A percentile compares a stretch with the other conserved stretches of the same genome.
These are phyloP conservation scores for Merluccius polli DNA, from an alignment of 2,797 vertebrate genomes.

Conservation along the genomic window DNA sequence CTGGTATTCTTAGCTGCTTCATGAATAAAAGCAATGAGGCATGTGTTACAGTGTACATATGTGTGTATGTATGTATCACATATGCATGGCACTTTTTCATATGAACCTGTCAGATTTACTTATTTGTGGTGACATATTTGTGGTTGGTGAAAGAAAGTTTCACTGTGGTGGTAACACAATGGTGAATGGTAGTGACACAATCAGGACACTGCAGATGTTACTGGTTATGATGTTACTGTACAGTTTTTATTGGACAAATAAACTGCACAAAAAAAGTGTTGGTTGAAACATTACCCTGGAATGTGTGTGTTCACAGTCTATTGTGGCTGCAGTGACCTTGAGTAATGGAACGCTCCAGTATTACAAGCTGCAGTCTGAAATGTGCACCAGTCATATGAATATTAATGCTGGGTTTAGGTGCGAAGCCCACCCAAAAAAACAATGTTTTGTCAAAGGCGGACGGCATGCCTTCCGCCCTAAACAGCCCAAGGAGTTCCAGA, in stretches of 20 bases:
- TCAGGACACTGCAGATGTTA: too few species aligned
- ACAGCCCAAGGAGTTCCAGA: conserved; percentile 13
- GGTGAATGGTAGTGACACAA: too few species aligned
- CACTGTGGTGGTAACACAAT: too few species aligned
- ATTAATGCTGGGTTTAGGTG: conserved; percentile 49
- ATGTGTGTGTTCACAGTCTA: conserved; percentile 26
- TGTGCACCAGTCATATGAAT: conserved; percentile 54
- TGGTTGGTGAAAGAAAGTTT: too few species aligned
- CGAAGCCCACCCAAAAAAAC: neutral
- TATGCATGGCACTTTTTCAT: neutral
- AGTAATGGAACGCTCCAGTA: conserved; percentile 30
- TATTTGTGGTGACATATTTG: too few species aligned
- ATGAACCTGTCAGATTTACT: neutral
- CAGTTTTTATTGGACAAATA: too few species aligned
- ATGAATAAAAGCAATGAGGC: conserved; percentile 16
- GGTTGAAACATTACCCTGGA: conserved; percentile 21
- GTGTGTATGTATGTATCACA: too few species aligned
- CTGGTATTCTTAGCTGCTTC: conserved; percentile 36
- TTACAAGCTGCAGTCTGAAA: conserved; percentile 52
- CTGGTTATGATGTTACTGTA: too few species aligned
- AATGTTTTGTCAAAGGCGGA: neutral
- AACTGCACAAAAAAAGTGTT: neutral
- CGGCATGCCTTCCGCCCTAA: neutral
- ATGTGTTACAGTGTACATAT: conserved; percentile 15
- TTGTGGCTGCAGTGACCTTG: conserved; percentile 51